These are phyloP conservation scores for Acipenser oxyrinchus DNA, from an alignment of 2,797 vertebrate genomes.

Conservation along the genomic window DNA sequence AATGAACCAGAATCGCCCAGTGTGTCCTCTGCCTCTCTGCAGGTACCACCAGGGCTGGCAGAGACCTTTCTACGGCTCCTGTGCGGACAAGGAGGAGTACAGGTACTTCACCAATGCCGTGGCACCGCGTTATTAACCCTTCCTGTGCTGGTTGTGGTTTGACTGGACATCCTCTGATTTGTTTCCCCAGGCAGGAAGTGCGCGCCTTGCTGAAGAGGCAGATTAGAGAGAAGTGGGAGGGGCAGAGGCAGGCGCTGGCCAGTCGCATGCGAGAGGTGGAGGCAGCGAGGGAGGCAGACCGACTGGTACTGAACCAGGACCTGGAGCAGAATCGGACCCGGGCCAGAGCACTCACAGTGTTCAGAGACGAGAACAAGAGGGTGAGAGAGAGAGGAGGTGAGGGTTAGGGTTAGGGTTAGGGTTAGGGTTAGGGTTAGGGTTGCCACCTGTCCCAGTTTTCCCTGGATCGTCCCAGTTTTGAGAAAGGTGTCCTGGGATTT, in stretches of 20 bases:
- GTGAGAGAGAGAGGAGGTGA: constrained; percentile 23
- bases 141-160: not conserved
- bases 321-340: constrained; percentile 35
- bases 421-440: no score
- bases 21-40: constrained; percentile 3
- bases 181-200: constrained; percentile 41
- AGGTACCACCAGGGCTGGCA: constrained; percentile 58
- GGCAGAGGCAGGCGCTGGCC: constrained; percentile 36
- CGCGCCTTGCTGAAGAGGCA: constrained; percentile 51
- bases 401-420: no score
- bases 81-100: constrained; percentile 56
- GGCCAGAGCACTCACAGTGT: constrained; percentile 44
- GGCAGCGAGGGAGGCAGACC: constrained; percentile 36
- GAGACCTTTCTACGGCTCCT: constrained; percentile 56
- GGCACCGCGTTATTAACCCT: not conserved
- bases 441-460: no score
- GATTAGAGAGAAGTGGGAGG: constrained; percentile 47
- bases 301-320: constrained; percentile 36
- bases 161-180: not conserved
- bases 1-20: no score
- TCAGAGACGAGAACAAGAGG: constrained; percentile 61
- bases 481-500: no score
- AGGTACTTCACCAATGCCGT: constrained; percentile 33
- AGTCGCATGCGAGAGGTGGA: constrained; percentile 38
- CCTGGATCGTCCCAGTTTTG: no score